Base-by-base conservation (phyloP, 2,113 vertebrate genomes). In the Hystrix cristata region DNA sequence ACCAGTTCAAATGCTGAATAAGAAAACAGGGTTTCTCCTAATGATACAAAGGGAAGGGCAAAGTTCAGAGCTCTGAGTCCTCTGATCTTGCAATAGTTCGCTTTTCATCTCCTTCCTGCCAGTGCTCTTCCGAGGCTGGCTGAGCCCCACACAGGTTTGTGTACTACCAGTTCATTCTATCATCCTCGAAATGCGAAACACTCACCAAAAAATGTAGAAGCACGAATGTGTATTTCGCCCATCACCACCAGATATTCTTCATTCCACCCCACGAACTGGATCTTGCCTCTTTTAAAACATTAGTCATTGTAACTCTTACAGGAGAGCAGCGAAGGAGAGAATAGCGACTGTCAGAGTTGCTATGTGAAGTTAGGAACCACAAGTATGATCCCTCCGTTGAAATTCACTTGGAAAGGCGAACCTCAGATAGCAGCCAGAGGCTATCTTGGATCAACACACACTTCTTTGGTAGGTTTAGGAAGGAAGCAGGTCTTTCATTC, bases 1-100 rank as follows among this genome's bases (percentile, higher is more conserved):
- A 76, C 60, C 76, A 55, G 60, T 96, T 87, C 86, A 82, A 95
- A 94, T 76, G 34, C 34, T 80, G 67, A 29, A 34, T 59, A 48
- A 71, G 19, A 79, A 94, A 53, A 85, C 14, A 34, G 14, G 14
- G 19, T 5, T 91, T 94, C 43, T 95, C 31, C 67, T 84, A 91
- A 67, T 89, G 31, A 27, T 76, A 29, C 1, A 31, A 1, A 0
- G 46, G 43, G 74, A 95, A 7, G 76, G 51, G 8, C 48, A 93
- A 92, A 38, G 29, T 90, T 85, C 91, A 87, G 67, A 38, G 9
- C 43, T 46, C 43, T 46, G 51, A 94, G 53, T 92, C 34, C 80
- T 71, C 59, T 51, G 72, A 55, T 14, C 12, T 4, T 5, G 11
- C 48, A 43, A 57, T 62, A 96, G 19, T 78, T 90, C 38, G 10